Evolutionary conservation across 2,888 invertebrate genomes (phyloP).

Genomic region (Myathropa florea): DNA sequence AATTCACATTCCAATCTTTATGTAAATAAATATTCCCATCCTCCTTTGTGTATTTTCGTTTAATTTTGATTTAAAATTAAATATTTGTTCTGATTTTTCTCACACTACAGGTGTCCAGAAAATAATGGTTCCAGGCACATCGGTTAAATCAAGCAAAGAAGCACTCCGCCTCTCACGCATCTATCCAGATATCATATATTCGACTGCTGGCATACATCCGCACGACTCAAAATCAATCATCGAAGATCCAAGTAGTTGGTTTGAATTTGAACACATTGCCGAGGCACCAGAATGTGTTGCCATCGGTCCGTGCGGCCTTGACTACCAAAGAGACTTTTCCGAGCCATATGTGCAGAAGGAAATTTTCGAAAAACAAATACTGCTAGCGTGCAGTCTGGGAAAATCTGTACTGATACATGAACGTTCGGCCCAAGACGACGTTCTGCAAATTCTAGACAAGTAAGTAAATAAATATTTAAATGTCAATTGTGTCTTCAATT

Average conservation of each 20-base stretch:
- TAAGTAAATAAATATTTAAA: constrained; percentile 76
- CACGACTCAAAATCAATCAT: constrained; percentile 94
- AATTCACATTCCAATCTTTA: constrained; percentile 13
- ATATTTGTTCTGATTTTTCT: constrained; percentile 13
- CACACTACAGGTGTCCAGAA: constrained; percentile 90
- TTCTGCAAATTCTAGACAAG: constrained; percentile 85
- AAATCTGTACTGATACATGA: constrained; percentile 96
- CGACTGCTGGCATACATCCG: constrained; percentile 95
- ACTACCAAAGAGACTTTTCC: constrained; percentile 96
- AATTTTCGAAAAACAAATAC: constrained; percentile 92
- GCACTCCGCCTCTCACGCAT: constrained; percentile 93
- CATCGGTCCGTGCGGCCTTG: constrained; percentile 95
- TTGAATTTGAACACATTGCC: constrained; percentile 88
- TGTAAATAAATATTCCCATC: constrained; percentile 9
- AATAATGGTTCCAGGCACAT: constrained; percentile 96
- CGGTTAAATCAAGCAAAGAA: constrained; percentile 94
- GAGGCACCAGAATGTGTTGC: constrained; percentile 94
- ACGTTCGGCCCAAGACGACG: constrained; percentile 93
- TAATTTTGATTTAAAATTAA: background rate
- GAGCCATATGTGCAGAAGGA: constrained; percentile 92
- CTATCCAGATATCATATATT: constrained; percentile 94
- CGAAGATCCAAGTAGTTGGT: constrained; percentile 87
- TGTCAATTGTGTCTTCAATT: constrained; percentile 18
- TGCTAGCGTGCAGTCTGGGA: constrained; percentile 91
- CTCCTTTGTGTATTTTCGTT: background rate